These are phyloP conservation scores for Cairina moschata DNA, from an alignment of 2,113 vertebrate species.

Conservation along the genomic window DNA sequence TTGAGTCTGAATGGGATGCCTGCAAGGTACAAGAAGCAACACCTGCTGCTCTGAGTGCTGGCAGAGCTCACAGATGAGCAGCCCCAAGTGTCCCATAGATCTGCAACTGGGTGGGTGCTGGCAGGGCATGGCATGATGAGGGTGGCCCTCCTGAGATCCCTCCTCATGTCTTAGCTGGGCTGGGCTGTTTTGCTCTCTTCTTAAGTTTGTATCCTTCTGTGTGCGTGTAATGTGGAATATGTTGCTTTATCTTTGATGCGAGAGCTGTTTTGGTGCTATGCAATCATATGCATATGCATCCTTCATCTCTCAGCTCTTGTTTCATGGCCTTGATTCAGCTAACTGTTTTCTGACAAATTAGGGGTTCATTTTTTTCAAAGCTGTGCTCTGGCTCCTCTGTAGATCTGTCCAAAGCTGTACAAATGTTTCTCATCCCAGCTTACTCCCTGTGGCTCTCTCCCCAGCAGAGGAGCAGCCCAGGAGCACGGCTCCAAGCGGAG, in stretches of 20 bases:
- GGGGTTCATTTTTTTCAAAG: background rate
- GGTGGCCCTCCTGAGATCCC: background rate
- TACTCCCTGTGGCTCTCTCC: background rate
- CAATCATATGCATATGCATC: fast-evolving
- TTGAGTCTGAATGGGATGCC: background rate
- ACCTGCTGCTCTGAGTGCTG: background rate
- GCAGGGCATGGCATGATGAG: background rate
- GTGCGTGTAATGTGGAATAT: background rate
- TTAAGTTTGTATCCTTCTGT: background rate
- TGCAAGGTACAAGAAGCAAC: background rate
- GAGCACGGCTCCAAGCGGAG: background rate
- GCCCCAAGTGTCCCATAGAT: background rate
- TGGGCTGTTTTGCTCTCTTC: background rate
- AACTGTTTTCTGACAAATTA: background rate
- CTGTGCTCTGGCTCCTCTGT: background rate
- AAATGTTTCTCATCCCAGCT: background rate
- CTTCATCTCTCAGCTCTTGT: no score
- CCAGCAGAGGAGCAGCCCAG: background rate
- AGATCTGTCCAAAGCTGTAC: background rate
- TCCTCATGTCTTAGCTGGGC: background rate
- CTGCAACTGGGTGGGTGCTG: fast-evolving
- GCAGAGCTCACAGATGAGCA: background rate
- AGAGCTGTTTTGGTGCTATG: fast-evolving
- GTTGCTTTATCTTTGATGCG: fast-evolving
- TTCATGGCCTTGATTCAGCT: background rate